Conservation (phyloP, 2,888 invertebrate species). For the Chalcosyrphus nemorum region DNA sequence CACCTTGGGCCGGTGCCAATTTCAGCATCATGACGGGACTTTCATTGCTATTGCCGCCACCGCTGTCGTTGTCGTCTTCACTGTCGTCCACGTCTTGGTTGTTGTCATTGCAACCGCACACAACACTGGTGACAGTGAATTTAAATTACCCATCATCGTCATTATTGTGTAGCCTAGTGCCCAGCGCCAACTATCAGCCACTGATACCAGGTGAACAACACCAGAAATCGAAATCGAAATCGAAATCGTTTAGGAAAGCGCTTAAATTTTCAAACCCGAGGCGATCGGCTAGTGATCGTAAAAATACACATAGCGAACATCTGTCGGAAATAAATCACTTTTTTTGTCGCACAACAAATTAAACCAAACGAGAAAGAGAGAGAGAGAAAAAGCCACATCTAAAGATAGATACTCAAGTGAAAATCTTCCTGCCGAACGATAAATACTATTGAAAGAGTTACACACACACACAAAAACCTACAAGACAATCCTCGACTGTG, state of each 20-base stretch:
- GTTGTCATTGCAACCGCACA: conserved; percentile 62
- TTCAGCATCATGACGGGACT: conserved; percentile 73
- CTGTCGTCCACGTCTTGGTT: conserved; percentile 60
- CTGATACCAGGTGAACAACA: conserved; percentile 50
- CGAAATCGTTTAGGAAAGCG: conserved; percentile 36
- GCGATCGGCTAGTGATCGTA: conserved; percentile 47
- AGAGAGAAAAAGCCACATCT: neutral
- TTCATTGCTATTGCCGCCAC: conserved; percentile 70
- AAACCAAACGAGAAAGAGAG: neutral
- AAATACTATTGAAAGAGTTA: conserved; percentile 8
- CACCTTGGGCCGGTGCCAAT: conserved; percentile 71
- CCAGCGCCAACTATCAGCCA: conserved; percentile 46
- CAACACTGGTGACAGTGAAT: conserved; percentile 66
- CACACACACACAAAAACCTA: conserved; percentile 5
- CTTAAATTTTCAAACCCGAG: conserved; percentile 22
- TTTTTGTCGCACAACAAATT: conserved; percentile 21
- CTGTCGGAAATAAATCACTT: conserved; percentile 65
- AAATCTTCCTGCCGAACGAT: conserved; percentile 54
- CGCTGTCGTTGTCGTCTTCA: conserved; percentile 59
- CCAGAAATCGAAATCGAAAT: no score
- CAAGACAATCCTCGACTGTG: conserved; percentile 70
- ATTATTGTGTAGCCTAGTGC: conserved; percentile 28
- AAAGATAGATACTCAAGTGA: conserved; percentile 51
- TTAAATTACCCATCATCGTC: conserved; percentile 63
- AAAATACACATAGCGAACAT: conserved; percentile 48